Evolutionary conservation across 2,797 vertebrate species (phyloP).

Genomic region (Ciconia nigra): DNA sequence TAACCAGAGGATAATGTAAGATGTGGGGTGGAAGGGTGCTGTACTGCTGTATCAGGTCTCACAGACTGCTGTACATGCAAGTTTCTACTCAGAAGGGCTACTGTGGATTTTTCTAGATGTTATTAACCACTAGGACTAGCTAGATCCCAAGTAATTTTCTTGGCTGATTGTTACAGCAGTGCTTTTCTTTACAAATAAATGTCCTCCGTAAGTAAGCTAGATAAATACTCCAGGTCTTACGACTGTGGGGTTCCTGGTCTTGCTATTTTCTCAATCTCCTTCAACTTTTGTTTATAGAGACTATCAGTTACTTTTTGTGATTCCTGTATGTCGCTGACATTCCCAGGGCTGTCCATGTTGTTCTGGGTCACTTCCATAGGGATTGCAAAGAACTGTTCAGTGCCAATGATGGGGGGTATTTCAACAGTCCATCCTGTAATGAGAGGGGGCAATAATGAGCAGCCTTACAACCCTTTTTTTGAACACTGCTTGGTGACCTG

Average conservation of each 20-base stretch:
- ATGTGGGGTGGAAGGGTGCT: neutral
- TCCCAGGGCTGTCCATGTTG: neutral
- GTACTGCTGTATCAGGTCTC: neutral
- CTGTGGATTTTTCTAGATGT: neutral
- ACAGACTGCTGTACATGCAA: neutral
- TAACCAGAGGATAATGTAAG: neutral
- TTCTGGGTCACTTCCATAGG: neutral
- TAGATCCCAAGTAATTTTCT: neutral
- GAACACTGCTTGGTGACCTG: neutral
- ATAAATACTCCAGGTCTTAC: neutral
- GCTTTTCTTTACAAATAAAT: neutral
- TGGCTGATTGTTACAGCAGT: neutral
- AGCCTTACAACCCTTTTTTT: neutral
- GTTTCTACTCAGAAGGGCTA: neutral
- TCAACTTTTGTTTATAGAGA: neutral
- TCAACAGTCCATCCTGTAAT: neutral
- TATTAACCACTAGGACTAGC: neutral
- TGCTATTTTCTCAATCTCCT: neutral
- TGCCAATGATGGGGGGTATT: neutral
- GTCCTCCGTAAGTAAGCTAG: neutral
- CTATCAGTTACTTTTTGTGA: neutral
- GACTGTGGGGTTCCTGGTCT: neutral
- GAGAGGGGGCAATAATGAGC: neutral
- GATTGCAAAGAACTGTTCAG: neutral
- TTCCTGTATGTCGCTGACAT: neutral